Conservation (phyloP, 2,888 invertebrate genomes). For the Ennomos quercinarius region DNA sequence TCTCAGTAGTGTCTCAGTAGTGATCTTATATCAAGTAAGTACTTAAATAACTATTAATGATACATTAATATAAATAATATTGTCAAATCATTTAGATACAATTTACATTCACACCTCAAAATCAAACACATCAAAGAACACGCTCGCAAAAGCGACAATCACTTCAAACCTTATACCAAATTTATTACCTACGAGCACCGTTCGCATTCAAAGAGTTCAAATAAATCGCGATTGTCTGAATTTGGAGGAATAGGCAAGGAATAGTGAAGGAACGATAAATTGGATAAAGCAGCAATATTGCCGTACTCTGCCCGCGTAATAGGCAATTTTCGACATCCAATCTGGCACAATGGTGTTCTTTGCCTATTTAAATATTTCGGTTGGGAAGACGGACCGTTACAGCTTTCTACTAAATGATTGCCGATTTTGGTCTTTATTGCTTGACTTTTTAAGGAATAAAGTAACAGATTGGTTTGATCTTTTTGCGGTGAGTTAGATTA, state of each 20-base stretch:
- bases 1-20: too few relatives aligned
- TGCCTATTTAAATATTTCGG: slow-evolving; percentile 71
- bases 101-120: neutral
- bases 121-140: slow-evolving; percentile 16
- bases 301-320: slow-evolving; percentile 72
- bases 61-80: too few relatives aligned
- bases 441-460: neutral
- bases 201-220: slow-evolving; percentile 36
- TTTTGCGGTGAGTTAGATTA: too few relatives aligned
- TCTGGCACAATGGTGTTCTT: slow-evolving; percentile 63
- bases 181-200: slow-evolving; percentile 27
- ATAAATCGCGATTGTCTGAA: slow-evolving; percentile 54
- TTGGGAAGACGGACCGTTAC: slow-evolving; percentile 41
- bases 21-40: too few relatives aligned
- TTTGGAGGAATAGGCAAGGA: slow-evolving; percentile 73
- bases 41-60: too few relatives aligned
- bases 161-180: slow-evolving; percentile 18
- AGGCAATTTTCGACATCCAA: slow-evolving; percentile 82
- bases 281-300: slow-evolving; percentile 80
- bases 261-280: slow-evolving; percentile 77
- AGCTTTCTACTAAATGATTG: slow-evolving; percentile 16
- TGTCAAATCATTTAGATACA: neutral
- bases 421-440: slow-evolving; percentile 20
- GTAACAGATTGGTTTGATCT: neutral
- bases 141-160: slow-evolving; percentile 18